phyloP scores from a whole-genome alignment of 2,888 invertebrate genomes.

The Chalcis sispes region DNA sequence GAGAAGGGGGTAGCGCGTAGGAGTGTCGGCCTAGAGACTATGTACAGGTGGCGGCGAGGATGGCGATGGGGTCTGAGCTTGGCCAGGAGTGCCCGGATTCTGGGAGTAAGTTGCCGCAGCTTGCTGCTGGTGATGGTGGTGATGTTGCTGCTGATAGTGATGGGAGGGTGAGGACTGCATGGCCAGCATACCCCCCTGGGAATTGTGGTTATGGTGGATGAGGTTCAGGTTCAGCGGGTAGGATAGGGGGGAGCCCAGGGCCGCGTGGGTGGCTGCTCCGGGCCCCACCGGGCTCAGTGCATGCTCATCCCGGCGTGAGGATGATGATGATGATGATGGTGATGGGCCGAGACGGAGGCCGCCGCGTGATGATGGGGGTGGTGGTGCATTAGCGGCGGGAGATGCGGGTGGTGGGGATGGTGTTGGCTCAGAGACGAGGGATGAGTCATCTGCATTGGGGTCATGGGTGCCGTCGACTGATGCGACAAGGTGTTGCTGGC shows the following conservation, averaged over 20 bases:
- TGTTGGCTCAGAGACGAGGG: constrained; percentile 79
- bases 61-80: constrained; percentile 73
- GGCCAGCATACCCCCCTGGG: constrained; percentile 55
- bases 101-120: constrained; percentile 70
- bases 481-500: constrained; percentile 70
- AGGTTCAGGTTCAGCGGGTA: constrained; percentile 75
- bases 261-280: constrained; percentile 74
- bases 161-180: constrained; percentile 47
- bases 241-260: constrained; percentile 75
- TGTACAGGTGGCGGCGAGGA: constrained; percentile 76
- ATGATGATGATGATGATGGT: constrained; percentile 69
- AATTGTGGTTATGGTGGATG: constrained; percentile 69
- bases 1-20: constrained; percentile 62
- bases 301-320: constrained; percentile 78
- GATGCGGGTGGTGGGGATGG: constrained; percentile 80
- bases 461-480: constrained; percentile 78
- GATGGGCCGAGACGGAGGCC: constrained; percentile 73
- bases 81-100: constrained; percentile 71
- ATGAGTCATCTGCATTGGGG: constrained; percentile 76
- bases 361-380: constrained; percentile 75
- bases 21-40: constrained; percentile 72
- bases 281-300: constrained; percentile 89
- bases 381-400: constrained; percentile 80
- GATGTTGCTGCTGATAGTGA: constrained; percentile 54
- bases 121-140: constrained; percentile 64